Evolutionary conservation across 2,113 vertebrate genomes (phyloP).

Genomic region (Cacatua alba): DNA sequence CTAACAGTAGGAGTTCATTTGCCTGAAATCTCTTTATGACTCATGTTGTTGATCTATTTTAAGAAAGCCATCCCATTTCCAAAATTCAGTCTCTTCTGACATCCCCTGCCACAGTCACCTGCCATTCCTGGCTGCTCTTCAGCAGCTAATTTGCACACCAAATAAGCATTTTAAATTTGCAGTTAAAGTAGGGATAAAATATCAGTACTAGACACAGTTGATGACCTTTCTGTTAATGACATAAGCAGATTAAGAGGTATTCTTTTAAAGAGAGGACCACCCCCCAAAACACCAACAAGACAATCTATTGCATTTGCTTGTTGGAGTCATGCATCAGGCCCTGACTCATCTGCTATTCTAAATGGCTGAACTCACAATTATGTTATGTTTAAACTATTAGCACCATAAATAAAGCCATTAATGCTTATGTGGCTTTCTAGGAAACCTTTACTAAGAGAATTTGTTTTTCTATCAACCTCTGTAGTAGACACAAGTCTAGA

Average conservation of each 20-base stretch:
- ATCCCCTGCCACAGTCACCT: constrained; percentile 50
- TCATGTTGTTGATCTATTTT: constrained; percentile 69
- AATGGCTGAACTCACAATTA: constrained; percentile 25
- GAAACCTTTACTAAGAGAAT: constrained; percentile 12
- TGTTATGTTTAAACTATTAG: constrained; percentile 32
- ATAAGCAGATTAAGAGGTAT: not conserved
- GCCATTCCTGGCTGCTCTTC: constrained; percentile 65
- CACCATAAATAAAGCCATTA: constrained; percentile 7
- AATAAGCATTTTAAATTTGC: constrained; percentile 61
- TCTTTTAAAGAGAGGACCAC: not conserved
- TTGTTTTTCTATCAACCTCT: constrained; percentile 11
- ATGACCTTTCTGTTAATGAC: constrained; percentile 25
- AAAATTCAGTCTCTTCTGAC: constrained; percentile 69
- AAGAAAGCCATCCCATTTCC: constrained; percentile 65
- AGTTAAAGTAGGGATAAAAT: constrained; percentile 56
- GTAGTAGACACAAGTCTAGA: not conserved
- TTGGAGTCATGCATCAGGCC: not conserved
- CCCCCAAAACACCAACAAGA: not conserved
- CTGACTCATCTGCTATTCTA: constrained; percentile 8
- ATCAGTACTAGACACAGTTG: constrained; percentile 24
- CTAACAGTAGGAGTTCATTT: not conserved
- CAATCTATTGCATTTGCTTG: not conserved
- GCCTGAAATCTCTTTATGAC: constrained; percentile 27
- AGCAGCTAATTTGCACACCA: constrained; percentile 65
- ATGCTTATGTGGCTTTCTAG: constrained; percentile 25